Evolutionary conservation across 2,113 vertebrate species (phyloP).

Genomic region (Ardeotis arabs): DNA sequence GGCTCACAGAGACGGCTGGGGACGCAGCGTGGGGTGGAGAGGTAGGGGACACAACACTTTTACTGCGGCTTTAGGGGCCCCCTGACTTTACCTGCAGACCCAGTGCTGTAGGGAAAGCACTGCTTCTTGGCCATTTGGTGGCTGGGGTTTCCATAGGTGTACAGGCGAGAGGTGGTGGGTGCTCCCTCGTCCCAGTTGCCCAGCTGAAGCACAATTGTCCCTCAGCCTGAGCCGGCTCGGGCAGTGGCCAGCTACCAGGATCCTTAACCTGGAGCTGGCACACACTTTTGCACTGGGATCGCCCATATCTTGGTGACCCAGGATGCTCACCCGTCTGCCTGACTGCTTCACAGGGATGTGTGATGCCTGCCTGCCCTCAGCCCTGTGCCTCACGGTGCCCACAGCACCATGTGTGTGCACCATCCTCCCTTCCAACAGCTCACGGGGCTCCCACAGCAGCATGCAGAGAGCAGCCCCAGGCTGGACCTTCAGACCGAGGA

Average conservation of each 20-base stretch:
- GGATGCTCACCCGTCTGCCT: not conserved
- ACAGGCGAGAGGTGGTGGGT: not conserved
- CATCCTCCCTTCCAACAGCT: not conserved
- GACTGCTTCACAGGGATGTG: not conserved
- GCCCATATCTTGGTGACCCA: rapidly evolving
- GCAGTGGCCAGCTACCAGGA: not conserved
- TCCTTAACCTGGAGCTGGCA: not conserved
- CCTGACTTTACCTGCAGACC: not conserved
- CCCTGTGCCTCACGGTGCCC: not conserved
- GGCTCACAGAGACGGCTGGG: not conserved
- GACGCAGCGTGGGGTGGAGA: not conserved
- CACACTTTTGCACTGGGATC: not conserved
- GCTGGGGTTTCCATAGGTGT: not conserved
- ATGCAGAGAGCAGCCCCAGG: not conserved
- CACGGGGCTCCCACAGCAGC: not conserved
- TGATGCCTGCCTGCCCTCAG: not conserved
- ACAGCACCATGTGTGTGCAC: not conserved
- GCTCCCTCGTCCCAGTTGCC: not conserved
- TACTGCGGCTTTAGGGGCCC: not conserved
- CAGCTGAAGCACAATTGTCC: not conserved
- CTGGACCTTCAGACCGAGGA: not conserved
- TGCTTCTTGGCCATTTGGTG: not conserved
- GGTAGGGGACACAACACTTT: not conserved
- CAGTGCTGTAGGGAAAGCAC: no score
- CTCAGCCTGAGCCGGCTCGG: not conserved